Percentiles rank a stretch among this genome's conserved stretches.
Evolutionary conservation across 2,113 vertebrate species (phyloP).

Genomic region (Coreoperca whiteheadi): DNA sequence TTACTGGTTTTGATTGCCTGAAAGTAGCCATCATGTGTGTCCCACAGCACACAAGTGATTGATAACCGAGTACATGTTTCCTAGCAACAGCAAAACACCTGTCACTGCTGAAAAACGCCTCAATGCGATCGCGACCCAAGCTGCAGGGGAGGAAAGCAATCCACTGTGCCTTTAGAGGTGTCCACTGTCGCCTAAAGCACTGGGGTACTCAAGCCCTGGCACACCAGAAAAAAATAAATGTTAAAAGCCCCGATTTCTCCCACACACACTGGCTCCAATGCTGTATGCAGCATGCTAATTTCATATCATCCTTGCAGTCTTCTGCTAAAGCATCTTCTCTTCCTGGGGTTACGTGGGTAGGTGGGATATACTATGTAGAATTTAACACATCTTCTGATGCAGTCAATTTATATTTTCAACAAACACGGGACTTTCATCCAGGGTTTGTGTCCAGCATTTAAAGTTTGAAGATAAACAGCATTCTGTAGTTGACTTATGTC

Average conservation of each 20-base stretch:
- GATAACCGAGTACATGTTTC: background rate
- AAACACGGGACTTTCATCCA: too few relatives aligned
- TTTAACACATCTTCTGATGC: too few relatives aligned
- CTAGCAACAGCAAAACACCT: conserved; percentile 8
- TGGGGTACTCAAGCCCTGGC: background rate
- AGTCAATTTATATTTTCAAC: too few relatives aligned
- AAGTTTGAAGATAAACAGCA: too few relatives aligned
- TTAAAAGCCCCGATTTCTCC: background rate
- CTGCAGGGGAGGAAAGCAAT: background rate
- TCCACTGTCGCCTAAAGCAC: background rate
- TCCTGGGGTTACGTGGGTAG: background rate
- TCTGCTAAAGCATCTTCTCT: background rate
- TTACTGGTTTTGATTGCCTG: background rate
- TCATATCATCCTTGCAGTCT: too few relatives aligned
- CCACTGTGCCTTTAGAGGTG: background rate
- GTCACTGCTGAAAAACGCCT: background rate
- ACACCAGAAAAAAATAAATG: background rate
- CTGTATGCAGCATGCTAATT: too few relatives aligned
- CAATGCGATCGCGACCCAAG: background rate
- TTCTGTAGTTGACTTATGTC: too few relatives aligned
- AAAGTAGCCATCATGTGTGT: background rate
- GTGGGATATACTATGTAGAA: too few relatives aligned
- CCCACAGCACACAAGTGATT: background rate
- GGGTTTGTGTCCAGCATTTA: too few relatives aligned
- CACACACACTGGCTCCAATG: background rate